These are phyloP conservation scores for Hecatera dysodea DNA, from an alignment of 2,888 invertebrate genomes.

Conservation along the genomic window DNA sequence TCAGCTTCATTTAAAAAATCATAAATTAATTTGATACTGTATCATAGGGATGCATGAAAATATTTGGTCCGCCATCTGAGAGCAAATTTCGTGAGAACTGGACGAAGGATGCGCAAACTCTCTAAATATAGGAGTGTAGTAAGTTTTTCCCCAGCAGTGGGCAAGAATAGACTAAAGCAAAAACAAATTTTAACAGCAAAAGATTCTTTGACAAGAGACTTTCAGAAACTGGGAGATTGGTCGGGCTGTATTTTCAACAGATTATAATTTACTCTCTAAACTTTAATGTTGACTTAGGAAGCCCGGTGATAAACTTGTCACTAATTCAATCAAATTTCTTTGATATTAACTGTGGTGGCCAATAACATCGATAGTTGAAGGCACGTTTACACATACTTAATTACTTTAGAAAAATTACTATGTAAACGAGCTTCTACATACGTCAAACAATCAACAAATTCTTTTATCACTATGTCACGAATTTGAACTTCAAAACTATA, in stretches of 20 bases:
- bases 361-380: neutral
- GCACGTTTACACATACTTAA: constrained; percentile 16
- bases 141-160: neutral
- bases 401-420: constrained; percentile 12
- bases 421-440: constrained; percentile 28
- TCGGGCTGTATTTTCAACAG: neutral
- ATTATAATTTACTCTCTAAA: constrained; percentile 17
- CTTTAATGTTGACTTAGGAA: constrained; percentile 28
- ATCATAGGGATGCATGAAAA: no score
- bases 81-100: neutral
- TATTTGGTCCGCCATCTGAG: no score
- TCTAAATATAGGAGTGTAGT: neutral
- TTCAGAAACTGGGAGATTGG: neutral
- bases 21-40: no score
- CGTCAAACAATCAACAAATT: constrained; percentile 16
- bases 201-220: neutral
- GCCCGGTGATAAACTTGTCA: constrained; percentile 40
- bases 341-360: neutral
- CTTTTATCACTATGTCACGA: constrained; percentile 4
- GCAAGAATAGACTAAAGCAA: neutral
- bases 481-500: constrained; percentile 22
- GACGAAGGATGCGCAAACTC: neutral
- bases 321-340: neutral
- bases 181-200: neutral
- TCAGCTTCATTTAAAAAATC: no score